A percentile compares a stretch with the other conserved stretches of the same genome.
phyloP scores from a whole-genome alignment of 2,888 invertebrate species.

The Ennomos erosarius region DNA sequence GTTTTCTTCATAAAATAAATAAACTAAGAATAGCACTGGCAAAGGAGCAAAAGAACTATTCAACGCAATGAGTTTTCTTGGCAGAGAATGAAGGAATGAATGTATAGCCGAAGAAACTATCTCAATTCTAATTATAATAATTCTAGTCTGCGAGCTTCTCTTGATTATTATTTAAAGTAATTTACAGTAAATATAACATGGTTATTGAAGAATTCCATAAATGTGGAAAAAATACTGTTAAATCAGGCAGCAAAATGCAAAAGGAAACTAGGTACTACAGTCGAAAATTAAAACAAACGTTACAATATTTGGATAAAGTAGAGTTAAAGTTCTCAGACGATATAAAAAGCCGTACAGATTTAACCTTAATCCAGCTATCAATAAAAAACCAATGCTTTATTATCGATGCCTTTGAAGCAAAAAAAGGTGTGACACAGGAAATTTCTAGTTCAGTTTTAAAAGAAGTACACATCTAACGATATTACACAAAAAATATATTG shows the following conservation, averaged over 20 bases:
- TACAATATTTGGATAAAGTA: no score
- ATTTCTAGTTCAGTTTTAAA: slow-evolving; percentile 13
- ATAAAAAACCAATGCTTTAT: slow-evolving; percentile 16
- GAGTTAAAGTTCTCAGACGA: no score
- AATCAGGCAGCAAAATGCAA: neutral
- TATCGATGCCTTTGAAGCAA: slow-evolving; percentile 19
- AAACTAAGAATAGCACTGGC: neutral
- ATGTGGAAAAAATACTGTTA: neutral
- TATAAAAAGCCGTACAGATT: slow-evolving; percentile 18
- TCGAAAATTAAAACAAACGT: no score
- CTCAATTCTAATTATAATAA: slow-evolving; percentile 27
- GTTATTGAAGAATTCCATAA: slow-evolving; percentile 13
- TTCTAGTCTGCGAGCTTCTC: slow-evolving; percentile 14
- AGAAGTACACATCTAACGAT: no score
- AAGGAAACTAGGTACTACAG: no score
- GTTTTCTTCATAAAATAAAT: neutral
- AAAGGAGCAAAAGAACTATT: slow-evolving; percentile 9
- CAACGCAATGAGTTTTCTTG: slow-evolving; percentile 3
- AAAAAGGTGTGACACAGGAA: slow-evolving; percentile 29
- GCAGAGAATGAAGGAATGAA: slow-evolving; percentile 6
- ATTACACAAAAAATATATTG: no score
- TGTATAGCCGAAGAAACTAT: slow-evolving; percentile 17
- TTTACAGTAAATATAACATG: slow-evolving; percentile 18
- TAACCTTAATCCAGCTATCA: slow-evolving; percentile 15
- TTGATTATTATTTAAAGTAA: slow-evolving; percentile 14